A percentile compares a stretch with the other conserved stretches of the same genome.
These are phyloP conservation scores for Channallabes apus DNA, from an alignment of 2,797 vertebrate genomes.

Conservation along the genomic window DNA sequence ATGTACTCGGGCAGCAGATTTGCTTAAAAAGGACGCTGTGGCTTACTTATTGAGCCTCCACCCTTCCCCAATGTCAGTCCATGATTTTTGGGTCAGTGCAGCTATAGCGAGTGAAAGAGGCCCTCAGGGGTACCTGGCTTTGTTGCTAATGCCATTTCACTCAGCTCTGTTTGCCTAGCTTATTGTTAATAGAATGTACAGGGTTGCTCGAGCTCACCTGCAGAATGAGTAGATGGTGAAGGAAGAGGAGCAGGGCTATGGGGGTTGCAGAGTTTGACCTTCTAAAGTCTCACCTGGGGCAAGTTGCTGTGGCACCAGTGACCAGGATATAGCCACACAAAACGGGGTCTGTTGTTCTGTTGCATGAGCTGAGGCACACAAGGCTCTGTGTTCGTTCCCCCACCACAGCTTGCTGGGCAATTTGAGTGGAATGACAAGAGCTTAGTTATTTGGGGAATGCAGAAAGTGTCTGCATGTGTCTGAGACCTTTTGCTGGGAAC, in stretches of 20 bases:
- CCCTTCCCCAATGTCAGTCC: conserved; percentile 50
- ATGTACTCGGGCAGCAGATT: conserved; percentile 53
- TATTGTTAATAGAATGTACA: conserved; percentile 41
- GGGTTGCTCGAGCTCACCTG: conserved; percentile 45
- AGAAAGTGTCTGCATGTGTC: conserved; percentile 66
- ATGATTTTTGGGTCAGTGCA: conserved; percentile 32
- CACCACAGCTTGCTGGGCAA: conserved; percentile 64
- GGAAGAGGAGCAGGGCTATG: conserved; percentile 45
- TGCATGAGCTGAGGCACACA: conserved; percentile 57
- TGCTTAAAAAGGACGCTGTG: conserved; percentile 51
- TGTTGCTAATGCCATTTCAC: conserved; percentile 49
- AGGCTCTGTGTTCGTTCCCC: conserved; percentile 69
- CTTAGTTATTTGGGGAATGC: conserved; percentile 76
- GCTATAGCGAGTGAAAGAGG: conserved; percentile 28
- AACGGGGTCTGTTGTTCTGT: conserved; percentile 59
- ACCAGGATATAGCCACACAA: conserved; percentile 61
- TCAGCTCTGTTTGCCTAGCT: conserved; percentile 46
- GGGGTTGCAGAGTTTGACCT: conserved; percentile 43
- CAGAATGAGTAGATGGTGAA: conserved; percentile 59
- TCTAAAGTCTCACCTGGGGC: conserved; percentile 48
- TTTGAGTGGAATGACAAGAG: conserved; percentile 74
- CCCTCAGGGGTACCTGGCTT: conserved; percentile 1
- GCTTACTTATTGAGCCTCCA: conserved; percentile 47
- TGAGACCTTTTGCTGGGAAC: conserved; percentile 57
- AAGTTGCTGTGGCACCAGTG: conserved; percentile 55